A percentile compares a stretch with the other conserved stretches of the same genome.
phyloP scores from a whole-genome alignment of 92 coral and sea anemone genomes.

The Pocillopora grandis region DNA sequence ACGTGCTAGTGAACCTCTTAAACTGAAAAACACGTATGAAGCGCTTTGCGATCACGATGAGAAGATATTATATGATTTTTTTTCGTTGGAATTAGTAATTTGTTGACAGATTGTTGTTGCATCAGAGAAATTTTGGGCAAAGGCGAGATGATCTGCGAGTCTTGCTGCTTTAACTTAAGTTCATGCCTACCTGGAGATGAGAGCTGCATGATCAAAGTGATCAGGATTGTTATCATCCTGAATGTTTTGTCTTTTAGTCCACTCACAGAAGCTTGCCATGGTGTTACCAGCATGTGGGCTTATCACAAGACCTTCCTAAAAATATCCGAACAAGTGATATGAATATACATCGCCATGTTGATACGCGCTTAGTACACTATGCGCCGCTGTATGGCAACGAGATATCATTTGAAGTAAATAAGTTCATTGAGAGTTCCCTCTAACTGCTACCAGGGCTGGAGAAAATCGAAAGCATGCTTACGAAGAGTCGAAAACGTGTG shows the following conservation, averaged over 20 bases:
- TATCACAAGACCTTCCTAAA: conserved; percentile 56
- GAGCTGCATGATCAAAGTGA: conserved; percentile 75
- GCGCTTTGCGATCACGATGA: too few species aligned
- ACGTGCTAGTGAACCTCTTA: too few species aligned
- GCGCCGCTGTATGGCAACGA: not conserved
- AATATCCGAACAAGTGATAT: not conserved
- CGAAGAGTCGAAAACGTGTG: too few species aligned
- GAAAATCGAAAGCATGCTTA: too few species aligned
- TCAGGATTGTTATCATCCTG: conserved; percentile 60
- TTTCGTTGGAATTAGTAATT: too few species aligned
- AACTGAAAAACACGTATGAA: not conserved
- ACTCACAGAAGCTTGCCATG: conserved; percentile 60
- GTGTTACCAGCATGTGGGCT: conserved; percentile 63
- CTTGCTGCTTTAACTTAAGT: not conserved
- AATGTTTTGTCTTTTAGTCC: conserved; percentile 61
- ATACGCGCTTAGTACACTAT: not conserved
- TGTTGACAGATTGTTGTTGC: too few species aligned
- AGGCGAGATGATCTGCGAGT: too few species aligned
- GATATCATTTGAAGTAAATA: too few species aligned
- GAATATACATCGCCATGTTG: not conserved
- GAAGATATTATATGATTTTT: too few species aligned
- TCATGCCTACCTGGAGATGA: conserved; percentile 58
- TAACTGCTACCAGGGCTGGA: too few species aligned
- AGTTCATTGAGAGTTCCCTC: too few species aligned
- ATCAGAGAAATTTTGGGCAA: too few species aligned